These are phyloP conservation scores for Carcinoscorpius rotundicauda DNA, from an alignment of 1,140 invertebrate species.

Conservation along the genomic window DNA sequence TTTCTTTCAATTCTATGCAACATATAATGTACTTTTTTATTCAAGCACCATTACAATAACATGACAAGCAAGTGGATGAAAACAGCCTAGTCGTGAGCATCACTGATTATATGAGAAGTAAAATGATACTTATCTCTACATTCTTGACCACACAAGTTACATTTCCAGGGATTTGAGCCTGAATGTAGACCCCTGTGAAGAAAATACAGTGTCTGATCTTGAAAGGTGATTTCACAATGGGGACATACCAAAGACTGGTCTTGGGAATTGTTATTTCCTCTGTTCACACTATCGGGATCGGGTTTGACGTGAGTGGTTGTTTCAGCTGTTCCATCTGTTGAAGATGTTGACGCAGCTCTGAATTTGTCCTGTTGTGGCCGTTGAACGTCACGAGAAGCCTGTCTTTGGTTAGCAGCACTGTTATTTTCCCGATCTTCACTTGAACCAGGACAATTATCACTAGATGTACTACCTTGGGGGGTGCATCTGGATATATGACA, in stretches of 20 bases:
- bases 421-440: background rate
- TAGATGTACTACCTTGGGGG: too few relatives aligned
- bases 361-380: background rate
- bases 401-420: background rate
- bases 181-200: conserved; percentile 95
- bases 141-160: conserved; percentile 90
- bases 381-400: background rate
- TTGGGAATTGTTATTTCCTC: conserved; percentile 6
- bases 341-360: background rate
- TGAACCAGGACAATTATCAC: too few relatives aligned
- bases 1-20: too few relatives aligned
- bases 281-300: background rate
- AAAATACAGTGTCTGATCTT: conserved; percentile 89
- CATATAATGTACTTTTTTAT: too few relatives aligned
- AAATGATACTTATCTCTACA: conserved; percentile 91
- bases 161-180: conserved; percentile 93
- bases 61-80: too few relatives aligned
- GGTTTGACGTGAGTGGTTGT: background rate
- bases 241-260: conserved; percentile 49
- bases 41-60: too few relatives aligned
- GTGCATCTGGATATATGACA: too few relatives aligned
- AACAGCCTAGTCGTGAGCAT: conserved; percentile 59
- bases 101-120: conserved; percentile 87
- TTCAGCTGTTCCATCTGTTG: background rate
- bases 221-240: conserved; percentile 87